Percentiles rank a stretch among this genome's conserved stretches.
phyloP scores from a whole-genome alignment of 1,140 invertebrate species.

The Holotrichia oblita region DNA sequence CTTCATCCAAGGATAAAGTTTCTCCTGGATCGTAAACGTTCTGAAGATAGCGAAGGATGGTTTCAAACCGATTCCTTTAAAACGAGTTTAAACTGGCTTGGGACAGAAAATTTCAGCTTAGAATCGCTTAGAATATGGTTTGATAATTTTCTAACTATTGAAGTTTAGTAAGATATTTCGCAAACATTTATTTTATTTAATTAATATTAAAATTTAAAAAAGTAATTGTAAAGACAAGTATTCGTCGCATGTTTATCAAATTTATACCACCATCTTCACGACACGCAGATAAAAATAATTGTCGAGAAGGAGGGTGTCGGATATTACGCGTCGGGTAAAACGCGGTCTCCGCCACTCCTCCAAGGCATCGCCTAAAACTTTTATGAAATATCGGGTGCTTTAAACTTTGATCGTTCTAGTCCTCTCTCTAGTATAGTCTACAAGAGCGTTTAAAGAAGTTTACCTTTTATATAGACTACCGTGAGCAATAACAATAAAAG shows the following conservation, averaged over 20 bases:
- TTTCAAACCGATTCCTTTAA: too few relatives aligned
- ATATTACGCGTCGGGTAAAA: neutral
- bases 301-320: neutral
- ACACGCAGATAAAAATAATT: neutral
- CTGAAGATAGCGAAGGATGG: too few relatives aligned
- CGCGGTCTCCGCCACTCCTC: neutral
- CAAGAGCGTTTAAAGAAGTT: constrained; percentile 6
- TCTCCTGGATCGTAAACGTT: too few relatives aligned
- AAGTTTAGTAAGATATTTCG: neutral
- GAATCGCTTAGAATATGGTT: too few relatives aligned
- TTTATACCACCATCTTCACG: too few relatives aligned
- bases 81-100: too few relatives aligned
- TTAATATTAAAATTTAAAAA: too few relatives aligned
- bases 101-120: too few relatives aligned
- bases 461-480: constrained; percentile 13
- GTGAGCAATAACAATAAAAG: constrained; percentile 15
- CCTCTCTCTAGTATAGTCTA: neutral
- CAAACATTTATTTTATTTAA: too few relatives aligned
- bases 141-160: too few relatives aligned
- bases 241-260: neutral
- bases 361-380: neutral
- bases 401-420: constrained; percentile 2
- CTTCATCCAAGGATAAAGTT: too few relatives aligned
- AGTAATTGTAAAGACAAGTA: too few relatives aligned
- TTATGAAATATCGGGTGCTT: constrained; percentile 16